These are phyloP conservation scores for Apogon talboti DNA, from an alignment of 2,797 vertebrate genomes.

Conservation along the genomic window DNA sequence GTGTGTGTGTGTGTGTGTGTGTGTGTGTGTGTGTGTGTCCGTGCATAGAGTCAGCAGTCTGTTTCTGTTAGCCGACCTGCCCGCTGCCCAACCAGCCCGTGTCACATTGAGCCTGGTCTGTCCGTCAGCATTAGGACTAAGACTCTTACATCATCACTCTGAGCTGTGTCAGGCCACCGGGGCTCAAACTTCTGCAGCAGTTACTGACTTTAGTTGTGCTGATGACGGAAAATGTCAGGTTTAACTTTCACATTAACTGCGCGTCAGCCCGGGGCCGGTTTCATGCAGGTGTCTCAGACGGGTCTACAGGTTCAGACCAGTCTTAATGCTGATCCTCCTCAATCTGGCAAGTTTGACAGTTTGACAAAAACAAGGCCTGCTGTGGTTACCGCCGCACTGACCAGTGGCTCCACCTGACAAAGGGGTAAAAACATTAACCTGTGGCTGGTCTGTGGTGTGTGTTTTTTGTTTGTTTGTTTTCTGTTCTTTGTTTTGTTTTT, in stretches of 20 bases:
- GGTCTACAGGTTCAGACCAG: too few species aligned
- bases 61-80: slow-evolving; percentile 27
- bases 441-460: too few species aligned
- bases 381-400: too few species aligned
- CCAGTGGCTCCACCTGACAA: too few species aligned
- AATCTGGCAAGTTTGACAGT: too few species aligned
- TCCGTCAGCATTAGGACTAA: slow-evolving; percentile 38
- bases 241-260: not conserved
- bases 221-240: not conserved
- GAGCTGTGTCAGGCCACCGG: not conserved
- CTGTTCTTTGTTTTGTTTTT: too few species aligned
- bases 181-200: not conserved
- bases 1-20: not conserved
- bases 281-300: too few species aligned
- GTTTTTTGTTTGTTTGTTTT: too few species aligned
- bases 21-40: too few species aligned
- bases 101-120: slow-evolving; percentile 2
- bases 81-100: slow-evolving; percentile 3
- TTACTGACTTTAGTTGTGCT: not conserved
- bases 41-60: slow-evolving; percentile 55
- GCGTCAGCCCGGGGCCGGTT: not conserved
- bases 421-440: too few species aligned
- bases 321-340: too few species aligned
- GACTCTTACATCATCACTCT: slow-evolving; percentile 38
- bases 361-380: too few species aligned